These are phyloP conservation scores for Dendroctonus valens DNA, from an alignment of 1,140 invertebrate genomes.

Conservation along the genomic window DNA sequence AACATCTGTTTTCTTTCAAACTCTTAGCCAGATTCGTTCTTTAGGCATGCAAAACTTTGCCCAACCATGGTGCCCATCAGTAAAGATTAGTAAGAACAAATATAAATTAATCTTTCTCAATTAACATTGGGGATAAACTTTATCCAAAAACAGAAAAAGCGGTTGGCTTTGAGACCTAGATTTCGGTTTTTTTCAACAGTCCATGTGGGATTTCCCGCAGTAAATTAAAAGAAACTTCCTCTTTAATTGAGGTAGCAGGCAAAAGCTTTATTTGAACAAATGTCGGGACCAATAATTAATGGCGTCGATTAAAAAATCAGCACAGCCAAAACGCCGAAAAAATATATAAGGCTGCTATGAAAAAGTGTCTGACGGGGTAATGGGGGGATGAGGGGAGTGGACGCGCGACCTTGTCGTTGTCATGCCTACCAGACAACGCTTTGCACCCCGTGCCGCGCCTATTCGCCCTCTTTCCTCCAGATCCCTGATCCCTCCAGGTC, in stretches of 20 bases:
- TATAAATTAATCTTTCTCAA: too few species aligned
- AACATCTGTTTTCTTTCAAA: too few species aligned
- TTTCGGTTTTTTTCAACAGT: not conserved
- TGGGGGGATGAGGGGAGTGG: conserved; percentile 14
- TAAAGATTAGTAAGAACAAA: too few species aligned
- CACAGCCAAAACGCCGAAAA: conserved; percentile 8
- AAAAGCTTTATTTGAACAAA: conserved; percentile 21
- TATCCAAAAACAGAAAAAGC: not conserved
- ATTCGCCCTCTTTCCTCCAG: conserved; percentile 17
- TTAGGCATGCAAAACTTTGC: too few species aligned
- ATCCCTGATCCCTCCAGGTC: conserved; percentile 2
- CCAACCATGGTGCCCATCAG: too few species aligned
- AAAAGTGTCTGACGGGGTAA: conserved; percentile 30
- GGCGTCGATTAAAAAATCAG: conserved; percentile 13
- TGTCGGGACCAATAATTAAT: conserved; percentile 12
- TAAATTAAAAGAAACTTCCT: too few species aligned
- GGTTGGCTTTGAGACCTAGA: not conserved
- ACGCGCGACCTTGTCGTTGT: conserved; percentile 39
- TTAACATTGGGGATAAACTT: too few species aligned
- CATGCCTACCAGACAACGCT: conserved; percentile 39
- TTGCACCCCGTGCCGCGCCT: conserved; percentile 30
- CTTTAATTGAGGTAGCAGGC: not conserved
- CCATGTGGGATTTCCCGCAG: too few species aligned
- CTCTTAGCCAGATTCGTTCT: too few species aligned
- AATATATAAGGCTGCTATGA: conserved; percentile 31